Percentiles rank a stretch among this genome's conserved stretches.
Evolutionary conservation across 2,113 vertebrate species (phyloP).

Genomic region (Acrocephalus arundinaceus): DNA sequence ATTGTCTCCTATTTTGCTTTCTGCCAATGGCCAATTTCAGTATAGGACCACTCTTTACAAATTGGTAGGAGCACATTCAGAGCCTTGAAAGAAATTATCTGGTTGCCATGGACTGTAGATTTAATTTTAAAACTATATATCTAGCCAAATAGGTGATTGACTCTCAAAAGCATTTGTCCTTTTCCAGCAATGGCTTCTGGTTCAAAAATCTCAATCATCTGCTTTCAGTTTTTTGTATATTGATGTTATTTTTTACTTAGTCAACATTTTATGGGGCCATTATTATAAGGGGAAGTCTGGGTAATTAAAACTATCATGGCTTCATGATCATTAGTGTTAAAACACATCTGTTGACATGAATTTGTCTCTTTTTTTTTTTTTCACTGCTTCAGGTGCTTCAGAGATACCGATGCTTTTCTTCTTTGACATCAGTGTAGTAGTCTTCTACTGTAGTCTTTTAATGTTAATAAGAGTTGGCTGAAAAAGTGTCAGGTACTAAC

Average conservation of each 20-base stretch:
- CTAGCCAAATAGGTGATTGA: slow-evolving; percentile 32
- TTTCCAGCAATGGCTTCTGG: slow-evolving; percentile 48
- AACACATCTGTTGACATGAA: slow-evolving; percentile 22
- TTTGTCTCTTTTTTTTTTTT: background rate
- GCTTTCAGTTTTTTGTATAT: slow-evolving; percentile 63
- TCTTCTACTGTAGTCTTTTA: background rate
- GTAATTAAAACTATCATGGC: slow-evolving; percentile 20
- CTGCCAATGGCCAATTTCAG: background rate
- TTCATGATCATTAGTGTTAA: slow-evolving; percentile 29
- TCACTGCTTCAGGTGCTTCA: background rate
- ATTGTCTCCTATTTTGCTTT: background rate
- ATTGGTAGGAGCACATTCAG: background rate
- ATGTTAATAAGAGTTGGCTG: background rate
- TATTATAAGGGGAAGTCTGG: slow-evolving; percentile 7
- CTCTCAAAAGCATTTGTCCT: slow-evolving; percentile 33
- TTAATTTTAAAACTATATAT: slow-evolving; percentile 43
- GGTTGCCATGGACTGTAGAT: background rate
- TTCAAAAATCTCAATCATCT: slow-evolving; percentile 63
- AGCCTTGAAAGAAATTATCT: background rate
- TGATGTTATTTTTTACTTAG: slow-evolving; percentile 62
- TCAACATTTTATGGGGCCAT: slow-evolving; percentile 4
- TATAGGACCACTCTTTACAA: background rate
- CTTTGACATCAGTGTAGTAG: background rate
- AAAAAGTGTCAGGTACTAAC: background rate
- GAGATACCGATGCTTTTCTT: background rate